Evolutionary conservation across 2,113 vertebrate genomes (phyloP).

Genomic region (Egretta garzetta): DNA sequence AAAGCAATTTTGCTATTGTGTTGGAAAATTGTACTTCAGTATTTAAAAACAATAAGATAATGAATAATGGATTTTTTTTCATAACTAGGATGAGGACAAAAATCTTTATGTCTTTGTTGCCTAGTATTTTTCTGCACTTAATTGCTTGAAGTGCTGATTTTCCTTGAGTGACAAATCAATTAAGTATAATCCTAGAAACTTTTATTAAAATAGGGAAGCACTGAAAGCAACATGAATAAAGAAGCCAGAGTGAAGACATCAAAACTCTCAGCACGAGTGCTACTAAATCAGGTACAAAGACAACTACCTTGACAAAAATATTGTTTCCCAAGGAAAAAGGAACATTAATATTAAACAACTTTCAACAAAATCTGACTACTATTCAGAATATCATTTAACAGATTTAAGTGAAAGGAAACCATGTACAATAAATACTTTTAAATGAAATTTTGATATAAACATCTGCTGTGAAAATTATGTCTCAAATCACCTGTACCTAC

Average conservation of each 20-base stretch:
- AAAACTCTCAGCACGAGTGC: constrained; percentile 66
- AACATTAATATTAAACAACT: constrained; percentile 34
- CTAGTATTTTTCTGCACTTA: constrained; percentile 74
- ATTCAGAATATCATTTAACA: background rate
- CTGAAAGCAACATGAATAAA: constrained; percentile 78
- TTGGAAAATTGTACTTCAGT: constrained; percentile 73
- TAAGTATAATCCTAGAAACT: constrained; percentile 78
- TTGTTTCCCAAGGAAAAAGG: background rate
- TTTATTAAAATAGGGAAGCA: constrained; percentile 64
- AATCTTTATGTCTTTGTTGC: constrained; percentile 77
- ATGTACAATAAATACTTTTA: background rate
- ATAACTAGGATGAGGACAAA: constrained; percentile 72
- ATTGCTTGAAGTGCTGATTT: constrained; percentile 75
- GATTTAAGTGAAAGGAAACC: background rate
- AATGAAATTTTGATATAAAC: constrained; percentile 1
- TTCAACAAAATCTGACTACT: background rate
- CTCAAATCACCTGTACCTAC: background rate
- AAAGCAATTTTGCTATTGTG: constrained; percentile 82
- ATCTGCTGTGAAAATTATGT: constrained; percentile 17
- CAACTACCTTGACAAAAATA: constrained; percentile 43
- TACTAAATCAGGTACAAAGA: constrained; percentile 16
- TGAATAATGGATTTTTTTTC: constrained; percentile 85
- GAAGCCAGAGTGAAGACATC: constrained; percentile 57
- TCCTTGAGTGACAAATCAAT: constrained; percentile 79
- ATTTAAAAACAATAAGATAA: constrained; percentile 83